Conservation (phyloP, 1,140 invertebrate genomes). For the Bombus waltoni region DNA sequence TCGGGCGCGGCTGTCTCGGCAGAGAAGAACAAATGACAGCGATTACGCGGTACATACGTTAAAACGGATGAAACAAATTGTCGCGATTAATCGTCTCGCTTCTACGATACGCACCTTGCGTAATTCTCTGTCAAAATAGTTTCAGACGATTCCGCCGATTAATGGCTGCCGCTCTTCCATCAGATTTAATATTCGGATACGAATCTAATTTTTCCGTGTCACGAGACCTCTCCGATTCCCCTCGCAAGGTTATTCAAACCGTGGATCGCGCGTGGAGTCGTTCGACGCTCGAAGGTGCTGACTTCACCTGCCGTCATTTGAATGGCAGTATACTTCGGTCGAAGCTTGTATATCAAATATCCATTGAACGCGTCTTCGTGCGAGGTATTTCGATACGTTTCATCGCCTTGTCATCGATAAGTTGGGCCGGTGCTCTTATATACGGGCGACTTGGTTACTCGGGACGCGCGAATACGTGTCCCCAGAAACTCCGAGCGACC, state of each 20-base stretch:
- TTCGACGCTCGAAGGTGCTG: conserved; percentile 2
- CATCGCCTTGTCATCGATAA: conserved; percentile 50
- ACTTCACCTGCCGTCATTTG: conserved; percentile 32
- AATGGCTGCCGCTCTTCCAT: background rate
- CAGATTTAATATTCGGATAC: background rate
- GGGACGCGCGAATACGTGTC: conserved; percentile 3
- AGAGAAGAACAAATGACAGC: conserved; percentile 61
- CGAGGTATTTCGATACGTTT: conserved; percentile 43
- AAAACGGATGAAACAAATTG: conserved; percentile 58
- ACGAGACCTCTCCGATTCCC: no score
- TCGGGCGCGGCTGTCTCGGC: conserved; percentile 46
- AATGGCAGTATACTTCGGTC: background rate
- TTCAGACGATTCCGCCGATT: background rate
- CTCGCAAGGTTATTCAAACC: background rate
- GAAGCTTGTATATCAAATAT: conserved; percentile 19
- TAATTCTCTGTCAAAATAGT: conserved; percentile 25
- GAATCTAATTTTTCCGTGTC: background rate
- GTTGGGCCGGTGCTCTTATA: background rate
- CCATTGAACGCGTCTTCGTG: background rate
- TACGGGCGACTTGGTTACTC: conserved; percentile 2
- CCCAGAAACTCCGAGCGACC: conserved; percentile 25
- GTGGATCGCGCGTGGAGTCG: background rate
- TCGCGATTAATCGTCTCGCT: conserved; percentile 58
- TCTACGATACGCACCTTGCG: conserved; percentile 14
- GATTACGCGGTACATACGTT: conserved; percentile 54